These are phyloP conservation scores for Cetonia aurata DNA, from an alignment of 2,888 invertebrate species.

Conservation along the genomic window DNA sequence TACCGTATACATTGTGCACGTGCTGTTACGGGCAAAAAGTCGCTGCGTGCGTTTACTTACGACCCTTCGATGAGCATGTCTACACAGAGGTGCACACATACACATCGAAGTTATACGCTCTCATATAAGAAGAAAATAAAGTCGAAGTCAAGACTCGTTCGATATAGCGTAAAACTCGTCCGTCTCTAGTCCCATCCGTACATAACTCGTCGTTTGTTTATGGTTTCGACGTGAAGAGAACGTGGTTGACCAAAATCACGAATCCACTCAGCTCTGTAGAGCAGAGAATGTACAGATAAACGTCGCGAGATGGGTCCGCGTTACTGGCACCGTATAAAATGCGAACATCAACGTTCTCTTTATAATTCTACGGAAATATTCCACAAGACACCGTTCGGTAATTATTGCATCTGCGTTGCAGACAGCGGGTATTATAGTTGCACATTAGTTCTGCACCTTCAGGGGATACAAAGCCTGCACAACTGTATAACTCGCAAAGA, in stretches of 20 bases:
- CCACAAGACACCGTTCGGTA: too few species aligned
- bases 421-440: neutral
- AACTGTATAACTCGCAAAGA: too few species aligned
- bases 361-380: too few species aligned
- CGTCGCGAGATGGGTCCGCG: constrained; percentile 31
- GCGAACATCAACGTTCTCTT: neutral
- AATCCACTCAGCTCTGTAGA: constrained; percentile 47
- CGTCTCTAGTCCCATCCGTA: constrained; percentile 23
- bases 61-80: neutral
- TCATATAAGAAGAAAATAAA: constrained; percentile 21
- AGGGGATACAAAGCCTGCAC: too few species aligned
- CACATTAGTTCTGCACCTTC: neutral
- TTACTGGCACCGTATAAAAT: constrained; percentile 45
- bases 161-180: constrained; percentile 11
- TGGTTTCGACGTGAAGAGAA: constrained; percentile 44
- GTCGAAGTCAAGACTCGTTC: constrained; percentile 16
- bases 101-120: constrained; percentile 12
- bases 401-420: too few species aligned
- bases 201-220: constrained; percentile 43
- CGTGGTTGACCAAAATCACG: constrained; percentile 55
- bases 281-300: constrained; percentile 45
- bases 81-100: constrained; percentile 2
- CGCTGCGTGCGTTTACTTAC: constrained; percentile 11
- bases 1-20: constrained; percentile 1
- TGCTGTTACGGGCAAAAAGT: neutral